Evolutionary conservation across 2,113 vertebrate species (phyloP).

Genomic region (Platanista minor): DNA sequence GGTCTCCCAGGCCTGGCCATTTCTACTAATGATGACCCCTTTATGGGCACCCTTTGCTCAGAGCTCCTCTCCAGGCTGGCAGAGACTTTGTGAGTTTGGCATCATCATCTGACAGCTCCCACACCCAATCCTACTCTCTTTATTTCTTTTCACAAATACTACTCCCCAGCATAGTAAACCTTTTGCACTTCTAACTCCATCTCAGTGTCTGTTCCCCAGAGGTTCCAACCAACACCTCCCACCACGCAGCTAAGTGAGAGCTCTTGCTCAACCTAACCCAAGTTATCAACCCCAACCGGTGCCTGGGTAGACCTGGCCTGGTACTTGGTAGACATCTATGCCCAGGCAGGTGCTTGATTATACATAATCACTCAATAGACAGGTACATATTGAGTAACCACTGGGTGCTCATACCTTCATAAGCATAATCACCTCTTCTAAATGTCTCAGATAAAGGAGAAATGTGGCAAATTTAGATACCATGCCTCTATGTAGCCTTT

Average conservation of each 20-base stretch:
- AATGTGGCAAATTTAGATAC: neutral
- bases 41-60: neutral
- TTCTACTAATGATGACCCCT: neutral
- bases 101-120: neutral
- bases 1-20: neutral
- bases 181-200: neutral
- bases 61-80: neutral
- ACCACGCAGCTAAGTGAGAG: neutral
- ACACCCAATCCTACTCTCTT: neutral
- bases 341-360: neutral
- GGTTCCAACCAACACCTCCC: neutral
- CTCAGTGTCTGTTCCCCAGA: neutral
- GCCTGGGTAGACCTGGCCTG: neutral
- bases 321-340: neutral
- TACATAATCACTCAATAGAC: neutral
- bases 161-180: neutral
- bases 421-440: neutral
- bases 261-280: neutral
- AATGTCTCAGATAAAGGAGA: conserved; percentile 9
- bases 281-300: neutral
- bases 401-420: neutral
- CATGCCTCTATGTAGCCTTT: neutral
- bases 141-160: neutral
- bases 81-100: neutral
- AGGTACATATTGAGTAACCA: neutral